Evolutionary conservation across 2,797 vertebrate species (phyloP).

Genomic region (Neomorphus geoffroyi): DNA sequence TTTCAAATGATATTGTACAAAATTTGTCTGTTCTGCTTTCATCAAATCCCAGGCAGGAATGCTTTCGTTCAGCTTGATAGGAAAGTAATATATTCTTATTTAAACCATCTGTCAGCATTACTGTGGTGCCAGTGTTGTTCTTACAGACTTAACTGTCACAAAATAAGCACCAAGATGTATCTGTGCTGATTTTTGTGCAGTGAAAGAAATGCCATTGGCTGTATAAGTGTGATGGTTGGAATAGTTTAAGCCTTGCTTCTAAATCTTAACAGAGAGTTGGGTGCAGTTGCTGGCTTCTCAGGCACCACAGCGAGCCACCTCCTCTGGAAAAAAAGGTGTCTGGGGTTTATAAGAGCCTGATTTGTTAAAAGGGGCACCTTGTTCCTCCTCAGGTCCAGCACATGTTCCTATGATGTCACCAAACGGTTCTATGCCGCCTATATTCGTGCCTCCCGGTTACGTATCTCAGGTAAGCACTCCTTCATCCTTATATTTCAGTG

Average conservation of each 20-base stretch:
- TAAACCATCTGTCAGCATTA: not conserved
- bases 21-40: not conserved
- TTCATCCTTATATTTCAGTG: not conserved
- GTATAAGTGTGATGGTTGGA: fast-evolving
- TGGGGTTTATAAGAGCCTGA: not conserved
- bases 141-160: not conserved
- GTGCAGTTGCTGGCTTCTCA: not conserved
- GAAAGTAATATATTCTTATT: not conserved
- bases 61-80: not conserved
- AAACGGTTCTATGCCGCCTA: constrained; percentile 82
- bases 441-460: constrained; percentile 83
- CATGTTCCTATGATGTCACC: constrained; percentile 85
- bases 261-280: not conserved
- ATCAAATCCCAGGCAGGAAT: not conserved
- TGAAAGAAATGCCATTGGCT: not conserved
- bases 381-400: constrained; percentile 78
- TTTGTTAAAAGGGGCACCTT: not conserved
- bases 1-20: not conserved
- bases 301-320: not conserved
- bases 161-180: not conserved
- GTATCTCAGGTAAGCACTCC: constrained; percentile 77
- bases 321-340: not conserved
- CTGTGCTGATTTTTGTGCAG: not conserved
- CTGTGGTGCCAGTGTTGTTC: not conserved
- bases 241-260: not conserved